Percentiles rank a stretch among this genome's conserved stretches.
Evolutionary conservation across 2,797 vertebrate genomes (phyloP).

Genomic region (Ambastaia sidthimunki): DNA sequence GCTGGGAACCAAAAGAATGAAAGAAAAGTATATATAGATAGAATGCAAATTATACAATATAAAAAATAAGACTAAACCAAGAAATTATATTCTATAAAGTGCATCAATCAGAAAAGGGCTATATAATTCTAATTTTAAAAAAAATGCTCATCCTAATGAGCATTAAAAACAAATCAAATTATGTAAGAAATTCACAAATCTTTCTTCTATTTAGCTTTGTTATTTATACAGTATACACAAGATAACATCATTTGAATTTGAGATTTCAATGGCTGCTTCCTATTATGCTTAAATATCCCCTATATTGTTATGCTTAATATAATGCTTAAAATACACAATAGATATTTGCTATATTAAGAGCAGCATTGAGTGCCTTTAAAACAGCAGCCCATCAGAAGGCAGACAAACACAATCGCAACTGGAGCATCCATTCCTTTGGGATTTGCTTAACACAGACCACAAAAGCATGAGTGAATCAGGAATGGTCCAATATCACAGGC

Average conservation of each 20-base stretch:
- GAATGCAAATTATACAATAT: not conserved
- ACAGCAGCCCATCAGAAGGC: slow-evolving; percentile 64
- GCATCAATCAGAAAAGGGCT: too few species aligned
- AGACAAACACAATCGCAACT: slow-evolving; percentile 72
- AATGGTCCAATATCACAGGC: slow-evolving; percentile 68
- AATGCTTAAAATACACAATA: slow-evolving; percentile 10
- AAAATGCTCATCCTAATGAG: too few species aligned
- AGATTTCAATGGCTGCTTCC: not conserved
- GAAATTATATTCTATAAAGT: too few species aligned
- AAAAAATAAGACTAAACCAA: too few species aligned
- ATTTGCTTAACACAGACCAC: slow-evolving; percentile 68
- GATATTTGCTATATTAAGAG: not conserved
- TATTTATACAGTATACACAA: not conserved
- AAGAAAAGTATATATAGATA: not conserved
- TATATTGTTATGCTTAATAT: too few species aligned
- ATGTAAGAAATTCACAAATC: too few species aligned
- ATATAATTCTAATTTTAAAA: too few species aligned
- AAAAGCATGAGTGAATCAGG: slow-evolving; percentile 66
- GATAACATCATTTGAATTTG: not conserved
- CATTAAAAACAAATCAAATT: too few species aligned
- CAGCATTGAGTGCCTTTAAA: slow-evolving; percentile 13
- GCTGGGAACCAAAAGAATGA: not conserved
- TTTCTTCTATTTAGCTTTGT: too few species aligned
- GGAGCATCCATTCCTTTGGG: slow-evolving; percentile 72
- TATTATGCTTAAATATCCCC: not conserved